Base-by-base conservation (phyloP, 2,113 vertebrate genomes). In the Bucco capensis region DNA sequence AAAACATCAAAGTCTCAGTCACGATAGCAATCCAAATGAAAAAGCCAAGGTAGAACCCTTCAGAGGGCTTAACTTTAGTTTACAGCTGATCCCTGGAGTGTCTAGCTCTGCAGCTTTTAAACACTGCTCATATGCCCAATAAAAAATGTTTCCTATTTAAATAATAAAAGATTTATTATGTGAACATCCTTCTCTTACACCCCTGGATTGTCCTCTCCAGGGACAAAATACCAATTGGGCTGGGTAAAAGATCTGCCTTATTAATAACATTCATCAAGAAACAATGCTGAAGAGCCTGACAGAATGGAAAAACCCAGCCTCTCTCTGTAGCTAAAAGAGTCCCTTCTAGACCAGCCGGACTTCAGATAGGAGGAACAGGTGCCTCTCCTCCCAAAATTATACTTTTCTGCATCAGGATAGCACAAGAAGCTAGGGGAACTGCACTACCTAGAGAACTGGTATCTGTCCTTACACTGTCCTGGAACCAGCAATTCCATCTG, bases 1-100 rank as follows among this genome's bases (percentile, higher is more conserved):
- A 96, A 97, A 97, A 97, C 95, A 96, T 96, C 95, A 97, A 97
- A 93, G 94, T 81, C 87, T 83, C 71, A 89, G 75, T 91, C 77
- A 50, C 73, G 69, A 69, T 83, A 90, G 86, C 90, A 77, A 56
- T 77, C 83, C 84, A 79, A 96, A 92, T 92, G 96, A 97, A 97
- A 92, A 96, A 96, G 73, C 35, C 57, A 70, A 90, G 66, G 84
- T 83, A 93, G 79, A 72, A 51, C 73, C 54, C 89, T 95, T 73
- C 67, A 44, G 51, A 72, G 38, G 58, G 60, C 49, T 80, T 95
- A 92, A 75, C 33, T 67, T 88, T 54, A 53, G 2, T 89, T 97
- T 96, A 88, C 24, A 40, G 58, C 71, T 69, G 56, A 87, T 77
- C 80, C 88, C 75, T 90, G 77, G 71, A 49, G 58, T 4, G 85